Evolutionary conservation across 2,113 vertebrate genomes (phyloP).

Genomic region (Eulemur macaco): DNA sequence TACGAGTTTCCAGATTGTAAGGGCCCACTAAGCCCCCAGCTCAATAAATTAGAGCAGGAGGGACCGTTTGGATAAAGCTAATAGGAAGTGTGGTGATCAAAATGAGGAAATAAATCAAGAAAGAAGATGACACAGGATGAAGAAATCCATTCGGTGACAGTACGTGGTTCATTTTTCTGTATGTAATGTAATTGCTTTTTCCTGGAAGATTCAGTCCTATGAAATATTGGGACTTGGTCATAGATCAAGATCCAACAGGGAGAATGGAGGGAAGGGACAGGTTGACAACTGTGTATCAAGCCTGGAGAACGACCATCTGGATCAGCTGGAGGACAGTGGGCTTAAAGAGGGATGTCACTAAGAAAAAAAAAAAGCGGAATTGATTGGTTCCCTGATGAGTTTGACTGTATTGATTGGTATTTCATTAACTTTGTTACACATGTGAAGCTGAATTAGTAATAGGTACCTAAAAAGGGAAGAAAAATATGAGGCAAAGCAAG

Average conservation of each 20-base stretch:
- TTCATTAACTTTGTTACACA: background rate
- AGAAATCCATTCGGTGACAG: background rate
- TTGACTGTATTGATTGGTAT: background rate
- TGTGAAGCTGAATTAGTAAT: background rate
- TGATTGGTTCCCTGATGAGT: background rate
- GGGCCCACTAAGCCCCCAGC: background rate
- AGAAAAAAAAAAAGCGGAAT: background rate
- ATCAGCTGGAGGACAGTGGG: too few species aligned
- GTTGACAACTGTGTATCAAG: background rate
- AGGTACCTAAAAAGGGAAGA: background rate
- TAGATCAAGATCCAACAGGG: background rate
- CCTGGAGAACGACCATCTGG: background rate
- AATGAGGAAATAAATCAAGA: background rate
- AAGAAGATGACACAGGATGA: background rate
- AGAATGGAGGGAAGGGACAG: background rate
- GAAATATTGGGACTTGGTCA: background rate
- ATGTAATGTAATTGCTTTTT: background rate
- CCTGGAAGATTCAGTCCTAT: background rate
- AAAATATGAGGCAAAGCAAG: background rate
- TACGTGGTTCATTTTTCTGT: background rate
- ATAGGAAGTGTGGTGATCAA: background rate
- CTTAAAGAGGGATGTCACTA: background rate
- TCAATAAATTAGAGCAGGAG: background rate
- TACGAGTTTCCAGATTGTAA: background rate
- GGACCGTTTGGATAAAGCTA: background rate